Percentiles rank a stretch among this genome's conserved stretches.
phyloP scores from a whole-genome alignment of 1,140 invertebrate genomes.

The Pseudomyrmex concolor region DNA sequence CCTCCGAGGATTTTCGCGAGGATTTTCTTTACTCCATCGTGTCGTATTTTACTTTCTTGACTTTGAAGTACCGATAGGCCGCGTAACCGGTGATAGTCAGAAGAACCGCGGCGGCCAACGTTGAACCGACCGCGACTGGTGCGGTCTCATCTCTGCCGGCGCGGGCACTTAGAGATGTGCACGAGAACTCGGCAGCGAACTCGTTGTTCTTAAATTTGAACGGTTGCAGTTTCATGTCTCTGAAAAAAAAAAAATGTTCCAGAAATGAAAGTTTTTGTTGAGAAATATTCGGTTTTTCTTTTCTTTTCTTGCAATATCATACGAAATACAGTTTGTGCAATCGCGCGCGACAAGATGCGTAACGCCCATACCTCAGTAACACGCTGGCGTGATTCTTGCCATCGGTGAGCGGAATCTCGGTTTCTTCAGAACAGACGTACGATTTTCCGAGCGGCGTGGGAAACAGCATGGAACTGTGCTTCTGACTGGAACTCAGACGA shows the following conservation, averaged over 20 bases:
- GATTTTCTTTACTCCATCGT: slow-evolving; percentile 91
- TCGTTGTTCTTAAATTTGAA: slow-evolving; percentile 88
- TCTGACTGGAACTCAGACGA: slow-evolving; percentile 86
- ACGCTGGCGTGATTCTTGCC: slow-evolving; percentile 79
- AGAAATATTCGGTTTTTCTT: too few species aligned
- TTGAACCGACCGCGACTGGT: slow-evolving; percentile 94
- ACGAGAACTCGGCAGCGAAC: slow-evolving; percentile 87
- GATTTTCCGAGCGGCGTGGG: slow-evolving; percentile 94
- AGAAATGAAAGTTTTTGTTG: too few species aligned
- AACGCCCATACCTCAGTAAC: slow-evolving; percentile 77
- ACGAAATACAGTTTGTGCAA: too few species aligned
- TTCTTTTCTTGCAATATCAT: too few species aligned
- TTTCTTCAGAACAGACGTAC: slow-evolving; percentile 90
- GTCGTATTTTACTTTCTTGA: slow-evolving; percentile 96
- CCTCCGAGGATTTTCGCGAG: too few species aligned
- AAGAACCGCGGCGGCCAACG: slow-evolving; percentile 91
- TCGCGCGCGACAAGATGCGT: too few species aligned
- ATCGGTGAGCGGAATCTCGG: slow-evolving; percentile 79
- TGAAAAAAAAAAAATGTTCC: slow-evolving; percentile 66
- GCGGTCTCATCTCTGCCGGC: slow-evolving; percentile 91
- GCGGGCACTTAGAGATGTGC: slow-evolving; percentile 82
- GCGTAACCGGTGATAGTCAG: slow-evolving; percentile 93
- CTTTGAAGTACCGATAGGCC: slow-evolving; percentile 93
- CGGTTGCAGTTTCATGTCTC: slow-evolving; percentile 87
- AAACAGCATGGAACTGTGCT: slow-evolving; percentile 88